Conservation (phyloP, 1,140 invertebrate species). For the Cyclina sinensis region DNA sequence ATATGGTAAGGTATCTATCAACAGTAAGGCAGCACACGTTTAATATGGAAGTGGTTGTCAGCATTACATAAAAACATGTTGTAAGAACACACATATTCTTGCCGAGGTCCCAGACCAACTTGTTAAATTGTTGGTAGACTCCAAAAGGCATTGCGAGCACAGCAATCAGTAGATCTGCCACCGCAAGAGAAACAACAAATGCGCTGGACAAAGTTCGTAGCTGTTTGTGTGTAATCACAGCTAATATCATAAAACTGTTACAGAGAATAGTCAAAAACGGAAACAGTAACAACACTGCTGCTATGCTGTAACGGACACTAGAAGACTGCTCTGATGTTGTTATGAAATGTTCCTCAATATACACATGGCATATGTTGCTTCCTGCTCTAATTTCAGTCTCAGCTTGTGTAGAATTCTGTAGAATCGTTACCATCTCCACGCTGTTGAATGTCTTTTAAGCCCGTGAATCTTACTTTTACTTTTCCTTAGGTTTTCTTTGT, state of each 20-base stretch:
- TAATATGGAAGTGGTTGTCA: constrained; percentile 98
- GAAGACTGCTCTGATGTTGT: no score
- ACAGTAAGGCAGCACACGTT: constrained; percentile 99
- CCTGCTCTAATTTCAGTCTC: no score
- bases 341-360: no score
- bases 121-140: constrained; percentile 87
- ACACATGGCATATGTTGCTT: no score
- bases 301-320: no score
- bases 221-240: constrained; percentile 90
- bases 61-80: constrained; percentile 99
- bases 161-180: constrained; percentile 97
- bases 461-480: no score
- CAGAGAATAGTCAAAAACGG: constrained; percentile 87
- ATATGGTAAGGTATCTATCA: constrained; percentile 99
- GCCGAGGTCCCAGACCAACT: constrained; percentile 98
- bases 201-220: constrained; percentile 97
- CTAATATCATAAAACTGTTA: constrained; percentile 96
- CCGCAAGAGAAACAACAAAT: constrained; percentile 97
- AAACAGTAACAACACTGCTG: constrained; percentile 73
- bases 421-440: no score
- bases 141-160: constrained; percentile 91
- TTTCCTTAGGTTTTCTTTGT: no score
- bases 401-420: no score
- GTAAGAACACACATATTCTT: constrained; percentile 98
- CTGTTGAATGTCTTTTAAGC: no score